Percentiles rank a stretch among this genome's conserved stretches.
Evolutionary conservation across 2,888 invertebrate species (phyloP).

Genomic region (Diarsia rubi): DNA sequence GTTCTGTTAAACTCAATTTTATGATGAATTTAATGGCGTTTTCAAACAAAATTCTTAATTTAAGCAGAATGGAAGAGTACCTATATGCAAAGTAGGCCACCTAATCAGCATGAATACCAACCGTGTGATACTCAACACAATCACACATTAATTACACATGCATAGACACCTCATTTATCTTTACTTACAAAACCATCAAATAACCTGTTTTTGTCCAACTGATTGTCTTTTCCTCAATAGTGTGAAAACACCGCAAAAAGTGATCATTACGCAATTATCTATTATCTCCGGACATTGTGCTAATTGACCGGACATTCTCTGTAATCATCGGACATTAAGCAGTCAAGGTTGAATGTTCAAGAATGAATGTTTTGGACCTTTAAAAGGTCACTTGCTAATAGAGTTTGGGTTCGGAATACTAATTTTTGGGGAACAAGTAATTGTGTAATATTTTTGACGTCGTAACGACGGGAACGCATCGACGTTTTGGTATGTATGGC

Average conservation of each 20-base stretch:
- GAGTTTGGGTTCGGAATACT: slow-evolving; percentile 32
- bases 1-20: background rate
- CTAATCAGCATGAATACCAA: background rate
- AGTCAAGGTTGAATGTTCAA: slow-evolving; percentile 47
- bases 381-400: slow-evolving; percentile 57
- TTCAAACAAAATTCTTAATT: background rate
- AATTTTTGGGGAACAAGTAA: slow-evolving; percentile 40
- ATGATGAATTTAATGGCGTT: background rate
- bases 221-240: slow-evolving; percentile 49
- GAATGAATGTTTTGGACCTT: slow-evolving; percentile 22
- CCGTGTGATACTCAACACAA: slow-evolving; percentile 44
- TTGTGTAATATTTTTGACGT: slow-evolving; percentile 33
- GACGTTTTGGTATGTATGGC: background rate
- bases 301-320: slow-evolving; percentile 53
- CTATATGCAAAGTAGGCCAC: background rate
- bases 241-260: slow-evolving; percentile 55
- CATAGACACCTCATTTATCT: slow-evolving; percentile 26
- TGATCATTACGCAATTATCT: slow-evolving; percentile 48
- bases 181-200: slow-evolving; percentile 13
- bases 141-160: slow-evolving; percentile 44
- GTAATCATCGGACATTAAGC: slow-evolving; percentile 29
- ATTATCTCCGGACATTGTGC: slow-evolving; percentile 53
- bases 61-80: background rate
- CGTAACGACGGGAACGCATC: background rate
- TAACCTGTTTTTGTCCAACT: slow-evolving; percentile 20